Evolutionary conservation across 23 tunicate genomes (phyloP).

Genomic region (Diplosoma virens): DNA sequence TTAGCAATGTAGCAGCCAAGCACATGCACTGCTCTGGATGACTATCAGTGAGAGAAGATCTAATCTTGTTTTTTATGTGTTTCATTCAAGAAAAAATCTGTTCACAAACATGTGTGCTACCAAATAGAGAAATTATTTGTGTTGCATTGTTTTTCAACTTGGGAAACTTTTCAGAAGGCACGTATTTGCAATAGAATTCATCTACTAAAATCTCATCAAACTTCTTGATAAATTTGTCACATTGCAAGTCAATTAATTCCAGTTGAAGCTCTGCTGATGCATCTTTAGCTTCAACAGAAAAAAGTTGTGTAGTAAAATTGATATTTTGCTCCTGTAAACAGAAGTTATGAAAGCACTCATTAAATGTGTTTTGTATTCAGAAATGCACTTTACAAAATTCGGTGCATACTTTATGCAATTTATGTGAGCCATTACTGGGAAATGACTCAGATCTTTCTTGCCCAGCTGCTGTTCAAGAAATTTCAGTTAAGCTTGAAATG

Average conservation of each 20-base stretch:
- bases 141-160: too few relatives aligned
- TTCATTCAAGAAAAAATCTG: too few relatives aligned
- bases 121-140: too few relatives aligned
- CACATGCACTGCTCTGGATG: too few relatives aligned
- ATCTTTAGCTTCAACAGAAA: constrained; percentile 10
- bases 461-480: constrained; percentile 15
- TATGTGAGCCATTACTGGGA: constrained; percentile 20
- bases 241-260: constrained; percentile 5
- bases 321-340: constrained; percentile 11
- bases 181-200: constrained; percentile 2
- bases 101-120: too few relatives aligned
- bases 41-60: too few relatives aligned
- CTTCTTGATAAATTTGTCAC: constrained; percentile 3
- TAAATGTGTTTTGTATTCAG: constrained; percentile 17
- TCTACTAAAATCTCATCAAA: neutral
- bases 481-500: constrained; percentile 17
- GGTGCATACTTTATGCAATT: constrained; percentile 13
- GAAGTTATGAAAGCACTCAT: constrained; percentile 16
- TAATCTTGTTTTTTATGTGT: too few relatives aligned
- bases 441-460: neutral
- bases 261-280: constrained; percentile 17
- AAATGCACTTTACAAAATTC: constrained; percentile 23
- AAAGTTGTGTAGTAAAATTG: constrained; percentile 5
- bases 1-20: too few relatives aligned
- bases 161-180: too few relatives aligned